Evolutionary conservation across 2,797 vertebrate species (phyloP), one percentile per base, ranked within the genome.

Genomic region (Spinibarbus caldwelli): DNA sequence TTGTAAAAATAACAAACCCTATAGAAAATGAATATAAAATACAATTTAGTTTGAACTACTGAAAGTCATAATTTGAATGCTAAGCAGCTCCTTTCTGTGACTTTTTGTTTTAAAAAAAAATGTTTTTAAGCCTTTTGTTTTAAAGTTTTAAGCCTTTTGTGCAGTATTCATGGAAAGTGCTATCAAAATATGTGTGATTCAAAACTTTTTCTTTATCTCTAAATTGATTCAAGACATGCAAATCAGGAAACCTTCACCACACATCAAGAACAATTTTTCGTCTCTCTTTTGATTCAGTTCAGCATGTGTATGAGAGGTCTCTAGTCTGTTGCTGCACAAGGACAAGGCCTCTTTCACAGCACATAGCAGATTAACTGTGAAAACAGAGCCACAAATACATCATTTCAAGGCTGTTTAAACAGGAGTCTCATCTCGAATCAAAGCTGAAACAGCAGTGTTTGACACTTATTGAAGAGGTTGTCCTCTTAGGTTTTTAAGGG

Each of bases 351-450:
- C 7, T 17, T 49, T 78, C 43, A 77, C 78, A 9, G 21, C 26
- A 54, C 36, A 62, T 59, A 15, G n/a, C 68, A 73, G 59, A 79
- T 79, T 66, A 82, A 47, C 43, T 41, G 59, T 66, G 41, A 38
- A 78, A 52, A 45, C 47, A 62, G 38, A 78, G 10, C n/a, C 5
- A 23, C 41, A 62, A 66, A 73, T 68, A 31, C 62, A 67, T 36
- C 12, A n/a, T 72, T 78, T 83, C 67, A 80, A 73, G 78, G 79
- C 72, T 68, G n/a, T 82, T 82, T 43, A 71, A 77, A 67, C 43
- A 15, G 67, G 34, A 41, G 34, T 41, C 43, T 38, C 54, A 17
- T 67, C 5, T 67, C 29, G 23, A 84, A 49, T 62, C 21, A 59
- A 38, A 59, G 36, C 31, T 45, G 43, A 67, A 72, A 82, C 34